These are phyloP conservation scores for Papilio polytes DNA, from an alignment of 1,140 invertebrate genomes.

Conservation along the genomic window DNA sequence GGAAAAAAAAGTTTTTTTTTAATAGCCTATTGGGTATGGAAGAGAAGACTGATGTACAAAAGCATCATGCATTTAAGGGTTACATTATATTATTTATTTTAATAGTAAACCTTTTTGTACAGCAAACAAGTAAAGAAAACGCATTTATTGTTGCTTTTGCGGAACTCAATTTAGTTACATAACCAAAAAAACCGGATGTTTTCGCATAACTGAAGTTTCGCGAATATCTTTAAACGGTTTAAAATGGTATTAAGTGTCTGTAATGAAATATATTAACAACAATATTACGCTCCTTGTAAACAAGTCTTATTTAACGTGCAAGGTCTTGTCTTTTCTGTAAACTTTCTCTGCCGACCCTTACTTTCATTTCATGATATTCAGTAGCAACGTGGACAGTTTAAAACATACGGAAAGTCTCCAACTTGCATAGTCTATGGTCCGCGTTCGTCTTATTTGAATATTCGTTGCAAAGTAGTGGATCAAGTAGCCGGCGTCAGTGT, in stretches of 20 bases:
- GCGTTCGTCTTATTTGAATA: background rate
- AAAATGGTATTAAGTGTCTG: background rate
- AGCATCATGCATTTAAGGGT: too few relatives aligned
- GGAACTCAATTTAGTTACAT: background rate
- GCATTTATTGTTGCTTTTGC: background rate
- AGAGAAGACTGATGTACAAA: too few relatives aligned
- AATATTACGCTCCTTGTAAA: background rate
- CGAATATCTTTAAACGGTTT: background rate
- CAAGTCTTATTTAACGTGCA: background rate
- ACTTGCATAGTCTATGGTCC: too few relatives aligned
- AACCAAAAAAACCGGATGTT: background rate
- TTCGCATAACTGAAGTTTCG: background rate
- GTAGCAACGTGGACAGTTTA: background rate
- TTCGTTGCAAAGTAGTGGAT: background rate
- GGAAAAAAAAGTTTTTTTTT: too few relatives aligned
- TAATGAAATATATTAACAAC: background rate
- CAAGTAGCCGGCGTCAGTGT: background rate
- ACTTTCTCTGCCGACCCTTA: background rate
- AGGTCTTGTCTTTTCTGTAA: background rate
- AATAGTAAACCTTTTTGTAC: too few relatives aligned
- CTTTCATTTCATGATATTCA: conserved; percentile 5
- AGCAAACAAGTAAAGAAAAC: too few relatives aligned
- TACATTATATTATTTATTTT: too few relatives aligned
- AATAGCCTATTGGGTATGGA: too few relatives aligned
- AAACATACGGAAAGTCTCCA: background rate